phyloP scores from a whole-genome alignment of 2,113 vertebrate genomes.

The Cyanocitta stelleri region DNA sequence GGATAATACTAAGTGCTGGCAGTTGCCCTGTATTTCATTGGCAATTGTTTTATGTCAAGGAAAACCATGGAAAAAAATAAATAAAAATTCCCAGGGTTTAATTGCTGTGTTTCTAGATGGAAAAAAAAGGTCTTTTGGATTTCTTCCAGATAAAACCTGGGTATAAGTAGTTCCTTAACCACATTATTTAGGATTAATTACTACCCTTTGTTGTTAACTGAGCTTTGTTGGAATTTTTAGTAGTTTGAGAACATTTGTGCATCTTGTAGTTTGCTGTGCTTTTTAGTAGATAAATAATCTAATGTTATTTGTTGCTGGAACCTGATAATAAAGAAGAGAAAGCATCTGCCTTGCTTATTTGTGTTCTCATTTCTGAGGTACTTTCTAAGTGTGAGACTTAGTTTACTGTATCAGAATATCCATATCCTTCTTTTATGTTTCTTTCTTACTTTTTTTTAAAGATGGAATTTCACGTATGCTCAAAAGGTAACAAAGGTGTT shows the following conservation, averaged over 20 bases:
- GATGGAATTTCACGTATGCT: not conserved
- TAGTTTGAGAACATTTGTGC: not conserved
- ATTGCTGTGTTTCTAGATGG: not conserved
- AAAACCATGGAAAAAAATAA: not conserved
- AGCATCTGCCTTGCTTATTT: not conserved
- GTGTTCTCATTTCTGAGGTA: not conserved
- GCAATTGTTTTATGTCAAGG: not conserved
- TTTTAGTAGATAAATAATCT: not conserved
- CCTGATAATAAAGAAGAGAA: not conserved
- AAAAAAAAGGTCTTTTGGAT: not conserved
- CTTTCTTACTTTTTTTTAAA: not conserved
- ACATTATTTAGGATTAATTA: not conserved
- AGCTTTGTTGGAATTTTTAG: not conserved
- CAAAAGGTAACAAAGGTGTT: constrained; percentile 4
- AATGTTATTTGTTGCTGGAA: not conserved
- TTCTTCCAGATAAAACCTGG: not conserved
- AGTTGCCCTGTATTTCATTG: not conserved
- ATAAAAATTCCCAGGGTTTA: not conserved
- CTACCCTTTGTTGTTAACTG: not conserved
- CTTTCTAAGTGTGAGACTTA: not conserved
- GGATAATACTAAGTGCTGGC: not conserved
- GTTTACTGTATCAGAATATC: not conserved
- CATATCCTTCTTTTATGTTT: not conserved
- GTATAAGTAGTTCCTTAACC: not conserved
- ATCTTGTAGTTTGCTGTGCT: not conserved